Evolutionary conservation across 2,888 invertebrate genomes (phyloP).

Genomic region (Teleiodes luculella): DNA sequence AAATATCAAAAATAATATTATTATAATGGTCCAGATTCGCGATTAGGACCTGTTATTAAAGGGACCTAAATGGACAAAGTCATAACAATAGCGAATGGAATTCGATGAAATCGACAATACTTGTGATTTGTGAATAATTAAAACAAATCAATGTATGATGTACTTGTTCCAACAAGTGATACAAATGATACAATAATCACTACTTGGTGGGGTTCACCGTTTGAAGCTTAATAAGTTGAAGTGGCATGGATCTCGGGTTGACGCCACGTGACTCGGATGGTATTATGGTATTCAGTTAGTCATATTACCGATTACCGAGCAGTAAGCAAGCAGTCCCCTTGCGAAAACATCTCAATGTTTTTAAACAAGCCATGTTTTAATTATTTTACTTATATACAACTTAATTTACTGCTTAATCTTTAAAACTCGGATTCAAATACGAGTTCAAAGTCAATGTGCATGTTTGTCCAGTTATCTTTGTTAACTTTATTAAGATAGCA

Average conservation of each 20-base stretch:
- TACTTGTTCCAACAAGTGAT: background rate
- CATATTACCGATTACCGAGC: background rate
- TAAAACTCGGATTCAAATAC: background rate
- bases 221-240: constrained; percentile 4
- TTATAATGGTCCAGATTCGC: no score
- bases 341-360: constrained; percentile 5
- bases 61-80: no score
- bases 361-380: constrained; percentile 3
- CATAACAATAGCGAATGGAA: no score
- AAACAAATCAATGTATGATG: no score
- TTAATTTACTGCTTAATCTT: background rate
- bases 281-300: constrained; percentile 13
- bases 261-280: constrained; percentile 7
- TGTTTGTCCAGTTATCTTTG: background rate
- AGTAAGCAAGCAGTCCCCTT: background rate
- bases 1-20: no score
- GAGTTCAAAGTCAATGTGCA: background rate
- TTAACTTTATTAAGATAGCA: background rate
- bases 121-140: no score
- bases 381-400: background rate
- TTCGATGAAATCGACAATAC: no score
- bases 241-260: background rate
- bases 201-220: background rate
- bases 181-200: background rate
- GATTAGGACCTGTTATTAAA: no score